Evolutionary conservation across 2,797 vertebrate genomes (phyloP), one percentile per base, ranked within the genome.

Genomic region (Telmatherina bonti): DNA sequence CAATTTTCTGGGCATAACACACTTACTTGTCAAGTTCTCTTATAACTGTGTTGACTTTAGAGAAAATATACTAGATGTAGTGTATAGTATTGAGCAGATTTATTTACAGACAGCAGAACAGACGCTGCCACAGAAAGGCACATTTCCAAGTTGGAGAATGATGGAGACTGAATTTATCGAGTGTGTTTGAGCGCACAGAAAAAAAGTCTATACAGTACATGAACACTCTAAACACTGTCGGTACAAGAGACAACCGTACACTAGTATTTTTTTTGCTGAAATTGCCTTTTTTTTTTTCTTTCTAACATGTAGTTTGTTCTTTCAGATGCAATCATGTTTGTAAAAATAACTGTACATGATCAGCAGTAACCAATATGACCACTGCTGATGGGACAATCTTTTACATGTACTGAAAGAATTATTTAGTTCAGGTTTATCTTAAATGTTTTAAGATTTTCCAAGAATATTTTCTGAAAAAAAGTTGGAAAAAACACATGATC

Each of bases 111-210:
- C 10, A 54, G 70, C 65, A 78, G 77, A 36, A 6, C 58, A 51
- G 45, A 66, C 56, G 0, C 67, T 54, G 71, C 64, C 65, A 27
- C 15, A 66, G 75, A 67, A 92, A 92, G 90, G 90, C 90, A 92
- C 90, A 67, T 56, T 66, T 84, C 36, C 62, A 55, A 60, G 62
- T 43, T 64, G 64, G 36, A 20, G 30, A 22, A 35, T 12, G 16
- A 62, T 0, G 3, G n/a, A 74, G 12, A n/a, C 68, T 18, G 43
- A 71, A 70, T 33, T 71, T 60, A 47, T 9, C 30, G 58, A 79
- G 62, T 69, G 71, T 8, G 2, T 74, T 68, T 75, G 63, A 68
- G 77, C 80, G 36, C 12, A 76, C 49, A 66, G 56, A 36, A 26
- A 49, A 65, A 67, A 12, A 24, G 26, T 20, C 26, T 24, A 52